Conservation (phyloP, 2,113 vertebrate genomes). For the Steatornis caripensis region DNA sequence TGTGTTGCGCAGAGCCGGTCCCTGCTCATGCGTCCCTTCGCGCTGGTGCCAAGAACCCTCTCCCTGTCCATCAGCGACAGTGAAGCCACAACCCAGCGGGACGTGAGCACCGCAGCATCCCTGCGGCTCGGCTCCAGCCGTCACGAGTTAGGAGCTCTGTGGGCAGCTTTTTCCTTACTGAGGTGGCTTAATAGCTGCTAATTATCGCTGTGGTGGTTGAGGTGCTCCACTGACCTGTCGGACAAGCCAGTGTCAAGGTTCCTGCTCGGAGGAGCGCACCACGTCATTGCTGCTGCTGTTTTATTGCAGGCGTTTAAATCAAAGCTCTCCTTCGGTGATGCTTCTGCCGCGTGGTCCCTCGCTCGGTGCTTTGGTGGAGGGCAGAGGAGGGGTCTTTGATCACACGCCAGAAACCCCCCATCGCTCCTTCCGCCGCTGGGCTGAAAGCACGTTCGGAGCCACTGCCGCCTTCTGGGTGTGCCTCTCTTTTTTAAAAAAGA, state of each 20-base stretch:
- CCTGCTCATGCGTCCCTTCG: accelerated
- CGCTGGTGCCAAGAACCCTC: not conserved
- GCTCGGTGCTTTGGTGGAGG: accelerated
- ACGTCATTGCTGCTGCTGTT: not conserved
- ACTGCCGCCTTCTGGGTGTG: not conserved
- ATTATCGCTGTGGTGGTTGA: not conserved
- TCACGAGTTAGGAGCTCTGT: not conserved
- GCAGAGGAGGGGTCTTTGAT: not conserved
- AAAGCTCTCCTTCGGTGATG: not conserved
- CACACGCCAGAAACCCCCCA: not conserved
- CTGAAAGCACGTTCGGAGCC: not conserved
- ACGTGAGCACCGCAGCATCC: not conserved
- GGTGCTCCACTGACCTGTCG: not conserved
- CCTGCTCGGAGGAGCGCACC: not conserved
- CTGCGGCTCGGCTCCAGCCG: not conserved
- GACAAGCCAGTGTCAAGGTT: not conserved
- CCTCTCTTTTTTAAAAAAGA: not conserved
- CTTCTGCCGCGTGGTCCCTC: not conserved
- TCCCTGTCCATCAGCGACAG: not conserved
- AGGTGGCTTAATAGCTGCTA: not conserved
- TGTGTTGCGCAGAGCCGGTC: not conserved
- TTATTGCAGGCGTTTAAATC: not conserved
- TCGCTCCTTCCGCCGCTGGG: not conserved
- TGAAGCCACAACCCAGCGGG: not conserved
- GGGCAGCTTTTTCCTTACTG: not conserved